Conservation (phyloP, 2,888 invertebrate genomes). For the Ophion obscuratus region DNA sequence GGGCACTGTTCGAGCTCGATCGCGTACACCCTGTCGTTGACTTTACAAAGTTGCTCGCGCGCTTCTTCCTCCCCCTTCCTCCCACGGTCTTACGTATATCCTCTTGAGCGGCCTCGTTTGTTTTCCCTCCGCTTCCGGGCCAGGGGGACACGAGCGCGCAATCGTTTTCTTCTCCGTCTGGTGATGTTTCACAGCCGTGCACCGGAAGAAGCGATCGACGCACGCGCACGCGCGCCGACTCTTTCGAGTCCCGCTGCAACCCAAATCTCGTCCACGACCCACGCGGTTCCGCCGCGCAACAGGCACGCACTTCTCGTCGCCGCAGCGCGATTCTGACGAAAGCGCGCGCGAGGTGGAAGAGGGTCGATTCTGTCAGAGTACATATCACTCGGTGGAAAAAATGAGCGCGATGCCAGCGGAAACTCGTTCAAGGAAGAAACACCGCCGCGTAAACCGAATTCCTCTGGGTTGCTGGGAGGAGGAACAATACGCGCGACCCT, state of each 20-base stretch:
- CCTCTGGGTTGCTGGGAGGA: too few species aligned
- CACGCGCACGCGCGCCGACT: conserved; percentile 18
- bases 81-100: not conserved
- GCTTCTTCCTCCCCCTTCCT: not conserved
- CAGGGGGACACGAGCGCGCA: not conserved
- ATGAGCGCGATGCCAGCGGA: too few species aligned
- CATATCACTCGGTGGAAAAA: too few species aligned
- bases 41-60: not conserved
- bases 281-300: conserved; percentile 60
- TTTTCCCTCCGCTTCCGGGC: conserved; percentile 33
- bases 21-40: too few species aligned
- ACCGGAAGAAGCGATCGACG: conserved; percentile 4
- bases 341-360: too few species aligned
- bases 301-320: conserved; percentile 43
- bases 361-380: too few species aligned
- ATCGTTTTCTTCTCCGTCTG: conserved; percentile 34
- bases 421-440: too few species aligned
- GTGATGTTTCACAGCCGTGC: conserved; percentile 35
- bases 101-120: not conserved
- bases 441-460: too few species aligned
- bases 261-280: conserved; percentile 42
- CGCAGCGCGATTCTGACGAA: too few species aligned
- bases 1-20: too few species aligned
- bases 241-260: conserved; percentile 9
- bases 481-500: not conserved